Evolutionary conservation across 2,113 vertebrate genomes (phyloP).

Genomic region (Proterorhinus semilunaris): DNA sequence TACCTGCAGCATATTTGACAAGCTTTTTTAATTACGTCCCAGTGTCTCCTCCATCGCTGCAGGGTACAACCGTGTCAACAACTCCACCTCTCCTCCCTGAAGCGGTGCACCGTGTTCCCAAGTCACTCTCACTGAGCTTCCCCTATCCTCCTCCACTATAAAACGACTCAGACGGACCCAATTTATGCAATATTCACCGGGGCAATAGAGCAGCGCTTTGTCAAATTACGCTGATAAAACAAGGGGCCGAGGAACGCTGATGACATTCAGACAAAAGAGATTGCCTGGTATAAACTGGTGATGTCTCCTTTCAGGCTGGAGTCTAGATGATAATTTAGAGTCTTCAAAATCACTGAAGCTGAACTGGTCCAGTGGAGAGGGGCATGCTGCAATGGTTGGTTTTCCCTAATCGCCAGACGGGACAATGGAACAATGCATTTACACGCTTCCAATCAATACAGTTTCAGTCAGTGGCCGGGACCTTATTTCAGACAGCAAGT

Average conservation of each 20-base stretch:
- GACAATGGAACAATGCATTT: conserved; percentile 18
- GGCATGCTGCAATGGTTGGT: conserved; percentile 24
- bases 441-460: conserved; percentile 15
- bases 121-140: conserved; percentile 43
- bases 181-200: conserved; percentile 46
- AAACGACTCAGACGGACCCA: conserved; percentile 53
- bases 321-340: conserved; percentile 24
- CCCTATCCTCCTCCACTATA: conserved; percentile 46
- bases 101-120: conserved; percentile 30
- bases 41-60: conserved; percentile 25
- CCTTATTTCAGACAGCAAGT: too few relatives aligned
- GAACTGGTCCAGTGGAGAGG: conserved; percentile 16
- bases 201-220: conserved; percentile 27
- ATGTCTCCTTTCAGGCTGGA: conserved; percentile 26
- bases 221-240: conserved; percentile 40
- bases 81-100: conserved; percentile 12
- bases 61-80: conserved; percentile 27
- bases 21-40: conserved; percentile 35
- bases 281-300: conserved; percentile 29
- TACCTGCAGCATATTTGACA: conserved; percentile 3
- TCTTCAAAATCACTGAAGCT: background rate
- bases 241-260: conserved; percentile 29
- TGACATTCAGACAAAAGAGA: conserved; percentile 43
- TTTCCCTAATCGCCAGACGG: conserved; percentile 15
- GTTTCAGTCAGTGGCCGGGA: background rate